phyloP scores from a whole-genome alignment of 2,888 invertebrate species.

The Eupithecia abbreviata region DNA sequence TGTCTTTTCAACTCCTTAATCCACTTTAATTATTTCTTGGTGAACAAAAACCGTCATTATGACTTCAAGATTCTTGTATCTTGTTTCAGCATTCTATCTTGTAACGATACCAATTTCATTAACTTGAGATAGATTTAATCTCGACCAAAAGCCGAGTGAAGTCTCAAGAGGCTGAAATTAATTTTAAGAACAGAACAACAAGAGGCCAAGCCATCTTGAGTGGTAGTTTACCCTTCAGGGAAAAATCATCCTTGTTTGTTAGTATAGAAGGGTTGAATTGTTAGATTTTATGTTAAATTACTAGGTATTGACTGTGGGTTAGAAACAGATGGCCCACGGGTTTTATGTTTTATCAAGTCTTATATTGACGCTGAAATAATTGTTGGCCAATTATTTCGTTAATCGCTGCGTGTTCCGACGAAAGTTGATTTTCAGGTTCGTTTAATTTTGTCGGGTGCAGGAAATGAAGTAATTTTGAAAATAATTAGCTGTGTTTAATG shows the following conservation, averaged over 20 bases:
- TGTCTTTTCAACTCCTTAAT: slow-evolving; percentile 19
- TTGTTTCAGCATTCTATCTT: slow-evolving; percentile 51
- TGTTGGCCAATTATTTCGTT: slow-evolving; percentile 74
- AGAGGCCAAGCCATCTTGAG: slow-evolving; percentile 40
- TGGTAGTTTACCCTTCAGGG: slow-evolving; percentile 22
- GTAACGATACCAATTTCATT: slow-evolving; percentile 68
- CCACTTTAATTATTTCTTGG: slow-evolving; percentile 29
- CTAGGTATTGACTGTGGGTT: slow-evolving; percentile 62
- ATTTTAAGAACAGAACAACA: slow-evolving; percentile 77
- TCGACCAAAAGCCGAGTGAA: slow-evolving; percentile 60
- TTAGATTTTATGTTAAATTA: slow-evolving; percentile 17
- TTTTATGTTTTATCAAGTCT: slow-evolving; percentile 65
- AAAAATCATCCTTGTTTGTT: slow-evolving; percentile 48
- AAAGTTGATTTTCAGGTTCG: slow-evolving; percentile 47
- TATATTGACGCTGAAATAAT: slow-evolving; percentile 64
- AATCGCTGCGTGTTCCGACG: slow-evolving; percentile 50
- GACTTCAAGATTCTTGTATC: slow-evolving; percentile 29
- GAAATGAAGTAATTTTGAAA: slow-evolving; percentile 46
- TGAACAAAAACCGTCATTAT: slow-evolving; percentile 32
- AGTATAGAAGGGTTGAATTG: slow-evolving; percentile 39
- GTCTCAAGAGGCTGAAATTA: slow-evolving; percentile 79
- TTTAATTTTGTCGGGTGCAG: slow-evolving; percentile 49
- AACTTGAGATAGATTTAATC: slow-evolving; percentile 75
- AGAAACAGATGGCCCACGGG: slow-evolving; percentile 77
- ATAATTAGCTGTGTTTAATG: slow-evolving; percentile 37